Conservation (phyloP, 2,888 invertebrate genomes). For the Hyalella azteca region DNA sequence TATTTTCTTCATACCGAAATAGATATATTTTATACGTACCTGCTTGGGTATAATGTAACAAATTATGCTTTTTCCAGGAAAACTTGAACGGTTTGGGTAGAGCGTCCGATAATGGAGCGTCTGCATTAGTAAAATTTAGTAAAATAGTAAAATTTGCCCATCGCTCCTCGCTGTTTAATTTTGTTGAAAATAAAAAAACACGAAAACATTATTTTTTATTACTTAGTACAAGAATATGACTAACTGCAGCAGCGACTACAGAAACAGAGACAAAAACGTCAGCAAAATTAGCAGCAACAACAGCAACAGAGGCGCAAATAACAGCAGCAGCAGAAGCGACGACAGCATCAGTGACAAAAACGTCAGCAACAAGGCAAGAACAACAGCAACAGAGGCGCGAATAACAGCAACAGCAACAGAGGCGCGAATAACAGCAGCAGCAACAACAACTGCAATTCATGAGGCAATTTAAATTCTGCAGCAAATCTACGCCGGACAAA, state of each 20-base stretch:
- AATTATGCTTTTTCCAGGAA: no score
- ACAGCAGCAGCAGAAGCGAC: not conserved
- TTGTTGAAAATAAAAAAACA: no score
- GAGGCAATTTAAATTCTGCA: slow-evolving; percentile 32
- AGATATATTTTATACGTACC: no score
- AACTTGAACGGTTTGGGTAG: no score
- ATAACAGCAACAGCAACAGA: not conserved
- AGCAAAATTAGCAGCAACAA: not conserved
- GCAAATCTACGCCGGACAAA: slow-evolving; percentile 28
- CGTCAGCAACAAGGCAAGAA: not conserved
- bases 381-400: not conserved
- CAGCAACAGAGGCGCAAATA: not conserved
- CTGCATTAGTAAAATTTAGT: no score
- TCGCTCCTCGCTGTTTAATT: no score
- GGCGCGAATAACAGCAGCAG: not conserved
- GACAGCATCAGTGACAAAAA: not conserved
- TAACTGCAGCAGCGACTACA: not conserved
- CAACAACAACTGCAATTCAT: slow-evolving; percentile 28
- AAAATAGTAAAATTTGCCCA: no score
- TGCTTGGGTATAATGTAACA: no score
- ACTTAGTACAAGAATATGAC: no score
- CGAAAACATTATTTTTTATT: no score
- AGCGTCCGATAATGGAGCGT: no score
- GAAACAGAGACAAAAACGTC: not conserved
- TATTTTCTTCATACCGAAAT: no score